Evolutionary conservation across 2,113 vertebrate species (phyloP).

Genomic region (Abramis brama): DNA sequence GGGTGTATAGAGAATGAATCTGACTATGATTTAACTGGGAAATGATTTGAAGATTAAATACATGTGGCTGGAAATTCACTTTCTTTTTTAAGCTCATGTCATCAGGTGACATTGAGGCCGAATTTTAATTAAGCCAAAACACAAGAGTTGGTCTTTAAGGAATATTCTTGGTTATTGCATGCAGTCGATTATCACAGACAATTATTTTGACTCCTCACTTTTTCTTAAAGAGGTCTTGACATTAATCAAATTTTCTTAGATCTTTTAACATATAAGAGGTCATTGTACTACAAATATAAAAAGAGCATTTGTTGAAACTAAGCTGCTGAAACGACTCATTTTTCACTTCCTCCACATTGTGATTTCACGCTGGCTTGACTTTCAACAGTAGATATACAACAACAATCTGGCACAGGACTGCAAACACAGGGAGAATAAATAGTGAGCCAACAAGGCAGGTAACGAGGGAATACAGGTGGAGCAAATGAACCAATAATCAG

Average conservation of each 20-base stretch:
- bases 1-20: constrained; percentile 56
- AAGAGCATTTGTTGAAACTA: not conserved
- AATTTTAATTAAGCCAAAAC: constrained; percentile 1
- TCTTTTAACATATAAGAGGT: not conserved
- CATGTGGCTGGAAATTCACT: constrained; percentile 43
- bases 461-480: too few relatives aligned
- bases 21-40: constrained; percentile 61
- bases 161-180: not conserved
- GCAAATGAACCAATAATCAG: too few relatives aligned
- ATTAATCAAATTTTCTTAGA: not conserved
- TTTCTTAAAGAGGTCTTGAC: not conserved
- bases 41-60: constrained; percentile 62
- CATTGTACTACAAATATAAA: not conserved
- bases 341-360: not conserved
- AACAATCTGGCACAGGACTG: too few relatives aligned
- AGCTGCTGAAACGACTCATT: not conserved
- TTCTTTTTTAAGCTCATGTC: constrained; percentile 29
- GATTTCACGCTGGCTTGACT: not conserved
- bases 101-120: constrained; percentile 33
- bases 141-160: not conserved
- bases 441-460: too few relatives aligned
- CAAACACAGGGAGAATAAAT: too few relatives aligned
- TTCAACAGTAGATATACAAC: too few relatives aligned
- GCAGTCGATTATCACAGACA: not conserved
- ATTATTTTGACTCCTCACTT: not conserved